phyloP scores from a whole-genome alignment of 1,140 invertebrate genomes.

The Drosophila athabasca region DNA sequence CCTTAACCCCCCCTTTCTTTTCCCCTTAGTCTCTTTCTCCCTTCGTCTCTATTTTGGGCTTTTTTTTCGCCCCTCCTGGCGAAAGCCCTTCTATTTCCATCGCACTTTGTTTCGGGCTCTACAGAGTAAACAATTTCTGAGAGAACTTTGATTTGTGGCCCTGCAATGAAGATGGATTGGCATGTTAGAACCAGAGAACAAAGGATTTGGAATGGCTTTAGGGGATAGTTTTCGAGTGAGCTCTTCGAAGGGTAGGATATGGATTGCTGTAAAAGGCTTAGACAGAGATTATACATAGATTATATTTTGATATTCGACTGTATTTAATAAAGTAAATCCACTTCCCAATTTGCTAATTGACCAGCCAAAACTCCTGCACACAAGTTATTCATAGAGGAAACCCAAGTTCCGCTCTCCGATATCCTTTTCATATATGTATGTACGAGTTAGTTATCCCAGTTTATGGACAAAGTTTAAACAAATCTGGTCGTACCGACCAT shows the following conservation, averaged over 20 bases:
- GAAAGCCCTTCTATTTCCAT: not conserved
- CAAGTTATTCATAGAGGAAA: too few species aligned
- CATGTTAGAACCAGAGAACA: slow-evolving; percentile 12
- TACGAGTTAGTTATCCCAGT: slow-evolving; percentile 8
- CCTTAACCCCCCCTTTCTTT: too few species aligned
- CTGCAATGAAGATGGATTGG: slow-evolving; percentile 41
- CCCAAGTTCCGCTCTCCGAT: not conserved
- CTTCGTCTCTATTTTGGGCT: not conserved
- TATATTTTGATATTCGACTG: too few species aligned
- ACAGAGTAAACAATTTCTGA: slow-evolving; percentile 29
- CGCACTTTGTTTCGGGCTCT: slow-evolving; percentile 1
- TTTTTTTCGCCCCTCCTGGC: not conserved
- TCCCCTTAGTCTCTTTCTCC: not conserved
- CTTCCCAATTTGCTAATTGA: too few species aligned
- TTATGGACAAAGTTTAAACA: slow-evolving; percentile 53
- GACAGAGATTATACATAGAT: too few species aligned
- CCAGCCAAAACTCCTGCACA: too few species aligned
- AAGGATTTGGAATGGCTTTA: slow-evolving; percentile 18
- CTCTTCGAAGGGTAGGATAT: slow-evolving; percentile 11
- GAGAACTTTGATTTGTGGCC: slow-evolving; percentile 44
- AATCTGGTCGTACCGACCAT: slow-evolving; percentile 51
- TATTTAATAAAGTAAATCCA: too few species aligned
- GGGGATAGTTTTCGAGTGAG: slow-evolving; percentile 22
- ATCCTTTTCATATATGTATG: slow-evolving; percentile 14
- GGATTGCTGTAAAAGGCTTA: not conserved